These are phyloP conservation scores for Monopis laevigella DNA, from an alignment of 2,888 invertebrate species.

Conservation along the genomic window DNA sequence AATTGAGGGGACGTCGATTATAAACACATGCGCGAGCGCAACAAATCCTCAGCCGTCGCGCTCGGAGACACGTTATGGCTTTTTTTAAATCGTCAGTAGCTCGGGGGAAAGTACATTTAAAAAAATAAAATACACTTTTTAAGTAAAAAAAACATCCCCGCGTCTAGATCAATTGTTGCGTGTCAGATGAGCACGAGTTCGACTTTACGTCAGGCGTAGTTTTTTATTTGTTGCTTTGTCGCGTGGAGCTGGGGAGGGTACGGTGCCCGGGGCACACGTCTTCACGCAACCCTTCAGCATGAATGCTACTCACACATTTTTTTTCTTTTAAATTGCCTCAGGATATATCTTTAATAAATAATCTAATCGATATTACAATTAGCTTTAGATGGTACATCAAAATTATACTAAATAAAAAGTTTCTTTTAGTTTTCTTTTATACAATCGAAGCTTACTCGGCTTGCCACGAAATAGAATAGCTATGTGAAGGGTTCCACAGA, in stretches of 20 bases:
- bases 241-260: constrained; percentile 23
- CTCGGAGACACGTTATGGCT: constrained; percentile 54
- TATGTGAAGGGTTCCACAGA: too few relatives aligned
- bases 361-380: too few relatives aligned
- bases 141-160: constrained; percentile 56
- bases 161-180: constrained; percentile 63
- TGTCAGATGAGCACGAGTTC: constrained; percentile 66
- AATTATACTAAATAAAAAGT: too few relatives aligned
- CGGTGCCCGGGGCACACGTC: constrained; percentile 33
- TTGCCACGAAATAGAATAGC: too few relatives aligned
- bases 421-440: too few relatives aligned
- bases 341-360: background rate
- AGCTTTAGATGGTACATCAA: too few relatives aligned
- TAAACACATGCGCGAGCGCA: constrained; percentile 66
- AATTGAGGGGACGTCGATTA: constrained; percentile 54
- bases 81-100: constrained; percentile 54
- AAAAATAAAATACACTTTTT: constrained; percentile 62
- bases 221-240: constrained; percentile 59
- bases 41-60: constrained; percentile 66
- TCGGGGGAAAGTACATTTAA: constrained; percentile 53
- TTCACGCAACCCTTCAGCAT: constrained; percentile 27
- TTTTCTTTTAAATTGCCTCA: background rate
- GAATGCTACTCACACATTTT: constrained; percentile 5
- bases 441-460: too few relatives aligned
- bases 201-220: constrained; percentile 56